Evolutionary conservation across 2,888 invertebrate species (phyloP).

Genomic region (Temnothorax ravouxi): DNA sequence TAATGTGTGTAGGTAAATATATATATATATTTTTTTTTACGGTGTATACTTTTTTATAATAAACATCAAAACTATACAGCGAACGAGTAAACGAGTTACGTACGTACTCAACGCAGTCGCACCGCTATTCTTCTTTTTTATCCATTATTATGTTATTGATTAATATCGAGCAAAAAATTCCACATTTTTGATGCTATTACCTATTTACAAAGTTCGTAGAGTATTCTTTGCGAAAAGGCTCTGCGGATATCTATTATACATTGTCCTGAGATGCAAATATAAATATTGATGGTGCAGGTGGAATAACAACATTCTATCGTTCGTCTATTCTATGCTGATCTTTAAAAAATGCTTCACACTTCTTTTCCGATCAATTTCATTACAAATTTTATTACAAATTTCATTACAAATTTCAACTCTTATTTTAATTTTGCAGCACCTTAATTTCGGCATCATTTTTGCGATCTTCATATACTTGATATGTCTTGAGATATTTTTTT

Average conservation of each 20-base stretch:
- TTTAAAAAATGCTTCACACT: constrained; percentile 37
- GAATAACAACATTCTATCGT: constrained; percentile 56
- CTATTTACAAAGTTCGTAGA: constrained; percentile 34
- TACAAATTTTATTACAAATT: constrained; percentile 20
- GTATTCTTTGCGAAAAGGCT: constrained; percentile 9
- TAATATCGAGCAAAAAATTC: constrained; percentile 20
- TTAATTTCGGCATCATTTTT: constrained; percentile 67
- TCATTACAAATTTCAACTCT: constrained; percentile 51
- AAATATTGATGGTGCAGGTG: constrained; percentile 28
- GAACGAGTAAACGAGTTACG: constrained; percentile 77
- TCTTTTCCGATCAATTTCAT: constrained; percentile 43
- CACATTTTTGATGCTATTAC: background rate
- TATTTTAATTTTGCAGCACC: constrained; percentile 1
- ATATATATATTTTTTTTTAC: constrained; percentile 52
- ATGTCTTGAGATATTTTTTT: constrained; percentile 1
- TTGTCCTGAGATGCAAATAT: constrained; percentile 20
- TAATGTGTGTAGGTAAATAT: constrained; percentile 56
- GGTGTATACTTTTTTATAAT: constrained; percentile 47
- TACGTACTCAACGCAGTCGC: constrained; percentile 52
- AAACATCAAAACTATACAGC: constrained; percentile 72
- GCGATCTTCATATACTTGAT: constrained; percentile 32
- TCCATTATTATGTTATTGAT: background rate
- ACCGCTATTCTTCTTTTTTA: constrained; percentile 6
- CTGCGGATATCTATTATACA: constrained; percentile 8
- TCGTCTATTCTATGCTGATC: constrained; percentile 41